Evolutionary conservation across 2,797 vertebrate species (phyloP), one percentile per base, ranked within the genome.

Genomic region (Fratercula arctica): DNA sequence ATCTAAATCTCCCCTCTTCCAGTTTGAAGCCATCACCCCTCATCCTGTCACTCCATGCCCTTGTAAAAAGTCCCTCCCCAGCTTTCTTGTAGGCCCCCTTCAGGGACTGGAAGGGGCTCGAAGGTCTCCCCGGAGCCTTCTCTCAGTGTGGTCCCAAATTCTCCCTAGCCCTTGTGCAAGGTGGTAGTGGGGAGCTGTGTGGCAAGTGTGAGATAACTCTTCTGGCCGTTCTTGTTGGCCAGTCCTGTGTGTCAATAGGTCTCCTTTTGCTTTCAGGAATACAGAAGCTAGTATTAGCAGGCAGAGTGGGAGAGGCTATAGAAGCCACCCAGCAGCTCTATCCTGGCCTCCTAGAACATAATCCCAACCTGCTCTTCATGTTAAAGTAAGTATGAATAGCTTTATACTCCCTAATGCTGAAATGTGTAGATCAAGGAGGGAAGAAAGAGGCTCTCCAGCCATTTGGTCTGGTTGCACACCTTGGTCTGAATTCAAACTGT

Each of bases 281-380:
- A 99, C 99, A 99, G 98, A 99, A 99, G 98, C 98, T 99, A 98
- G 99, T 99, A 96, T 98, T 99, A 98, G 98, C 99, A 91, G 99
- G 99, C 90, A 98, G 99, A 96, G 99, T 99, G 85, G 99, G 99
- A 21, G 99, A 99, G 97, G 99, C 99, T 96, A 99, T 99, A 90
- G 99, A 99, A 84, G 98, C 99, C 91, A 99, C 99, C 73, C 99
- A 99, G 93, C 99, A 98, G 95, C 98, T 99, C 94, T 99, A 99
- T 82, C 99, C 99, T n/a, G 98, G 99, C 89, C 98, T 99, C 90
- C 98, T 99, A 97, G 99, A 99, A 96, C 99, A 99, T 97, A 99
- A 99, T 93, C 99, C 99, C 83, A 99, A 99, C 98, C 98, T 99
- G 94, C 99, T 99, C 87, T 99, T 99, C 98, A 99, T 99, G 99